Evolutionary conservation across 2,888 invertebrate genomes (phyloP).

Genomic region (Perizoma flavofasciatum): DNA sequence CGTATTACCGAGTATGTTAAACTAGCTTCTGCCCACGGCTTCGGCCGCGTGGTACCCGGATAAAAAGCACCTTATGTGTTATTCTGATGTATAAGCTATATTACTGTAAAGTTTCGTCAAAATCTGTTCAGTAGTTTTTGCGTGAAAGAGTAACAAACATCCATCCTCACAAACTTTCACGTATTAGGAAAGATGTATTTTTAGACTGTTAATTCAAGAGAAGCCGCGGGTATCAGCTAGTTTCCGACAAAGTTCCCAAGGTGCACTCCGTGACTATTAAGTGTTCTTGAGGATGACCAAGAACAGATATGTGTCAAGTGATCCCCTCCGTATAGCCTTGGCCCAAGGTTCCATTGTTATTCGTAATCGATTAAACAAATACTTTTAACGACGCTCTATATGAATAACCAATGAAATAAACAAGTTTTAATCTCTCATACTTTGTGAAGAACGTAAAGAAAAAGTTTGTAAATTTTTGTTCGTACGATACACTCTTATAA

Average conservation of each 20-base stretch:
- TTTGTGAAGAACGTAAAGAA: not conserved
- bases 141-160: too few species aligned
- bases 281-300: constrained; percentile 16
- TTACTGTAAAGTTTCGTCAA: too few species aligned
- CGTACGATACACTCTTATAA: too few species aligned
- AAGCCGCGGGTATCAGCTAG: not conserved
- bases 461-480: not conserved
- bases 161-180: too few species aligned
- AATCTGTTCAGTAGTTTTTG: too few species aligned
- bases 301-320: constrained; percentile 17
- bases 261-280: constrained; percentile 12
- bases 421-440: not conserved
- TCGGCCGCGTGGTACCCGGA: too few species aligned
- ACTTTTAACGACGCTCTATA: not conserved
- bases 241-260: not conserved
- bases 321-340: constrained; percentile 12
- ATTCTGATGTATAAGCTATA: too few species aligned
- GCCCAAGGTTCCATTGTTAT: constrained; percentile 12
- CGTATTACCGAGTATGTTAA: not conserved
- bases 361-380: constrained; percentile 3
- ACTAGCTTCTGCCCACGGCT: too few species aligned
- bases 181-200: too few species aligned
- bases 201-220: not conserved
- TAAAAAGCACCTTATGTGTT: too few species aligned
- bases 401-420: not conserved